Base-by-base conservation (phyloP, 2,113 vertebrate species). In the Mormyrus lacerda region DNA sequence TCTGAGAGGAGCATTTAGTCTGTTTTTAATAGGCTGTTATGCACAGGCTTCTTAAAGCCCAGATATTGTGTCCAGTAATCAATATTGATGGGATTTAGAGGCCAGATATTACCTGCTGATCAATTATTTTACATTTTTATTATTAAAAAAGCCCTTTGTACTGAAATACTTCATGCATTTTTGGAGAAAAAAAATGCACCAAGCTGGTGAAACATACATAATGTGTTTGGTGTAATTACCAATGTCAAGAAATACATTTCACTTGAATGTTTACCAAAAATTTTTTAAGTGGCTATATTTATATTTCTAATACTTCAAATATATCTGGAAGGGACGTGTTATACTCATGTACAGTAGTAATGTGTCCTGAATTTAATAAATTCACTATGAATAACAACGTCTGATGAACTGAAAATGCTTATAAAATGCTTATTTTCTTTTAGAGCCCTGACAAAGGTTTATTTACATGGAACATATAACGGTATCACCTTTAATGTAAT, bases 291-390 rank as follows among this genome's bases (percentile, higher is more conserved):
- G 73, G 39, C 15, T 39, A 79, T 79, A 76, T 39, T 35, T 73
- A 73, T 73, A 73, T 79, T 79, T 79, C 73, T 79, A 79, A 79
- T 79, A 79, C 10, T 79, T 79, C 73, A 79, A 58, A 79, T 79
- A 79, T 79, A 79, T 79, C 73, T 79, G 35, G 73, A 42, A 15
- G 1, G 73, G 35, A 39, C 73, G 35, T 79, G 73, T 79, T 79
- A 42, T 79, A 79, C 73, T 79, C 35, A 42, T 79, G 73, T 79
- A 79, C 73, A 79, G 31, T 42, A 79, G 73, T 79, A 42, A 79
- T 79, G 35, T 79, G 73, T 79, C 73, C 73, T 79, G 73, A 79
- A 42, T 79, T 79, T 79, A 79, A 79, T 79, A 79, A 79, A 79
- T 79, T 73, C 73, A 79, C 73, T 42, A 79, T 79, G 73, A 79